Evolutionary conservation across 2,797 vertebrate species (phyloP).

Genomic region (Otolemur crassicaudatus): DNA sequence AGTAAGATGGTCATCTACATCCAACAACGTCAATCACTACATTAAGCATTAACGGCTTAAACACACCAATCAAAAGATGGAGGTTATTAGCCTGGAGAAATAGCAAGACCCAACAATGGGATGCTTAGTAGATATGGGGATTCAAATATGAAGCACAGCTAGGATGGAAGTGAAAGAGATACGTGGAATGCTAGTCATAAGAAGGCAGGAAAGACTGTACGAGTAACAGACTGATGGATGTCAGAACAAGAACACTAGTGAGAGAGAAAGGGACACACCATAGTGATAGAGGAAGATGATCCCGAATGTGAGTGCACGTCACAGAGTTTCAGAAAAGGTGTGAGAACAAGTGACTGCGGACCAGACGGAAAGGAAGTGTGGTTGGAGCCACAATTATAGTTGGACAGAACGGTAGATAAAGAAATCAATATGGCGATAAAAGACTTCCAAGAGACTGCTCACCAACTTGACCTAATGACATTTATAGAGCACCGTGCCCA

Average conservation of each 20-base stretch:
- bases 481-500: not conserved
- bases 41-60: not conserved
- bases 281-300: not conserved
- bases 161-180: not conserved
- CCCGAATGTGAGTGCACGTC: not conserved
- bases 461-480: not conserved
- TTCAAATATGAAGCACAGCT: not conserved
- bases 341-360: not conserved
- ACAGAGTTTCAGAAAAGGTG: not conserved
- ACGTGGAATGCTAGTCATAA: not conserved
- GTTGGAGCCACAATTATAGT: not conserved
- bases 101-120: not conserved
- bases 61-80: not conserved
- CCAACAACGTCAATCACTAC: not conserved
- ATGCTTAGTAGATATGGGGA: not conserved
- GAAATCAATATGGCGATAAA: not conserved
- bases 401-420: not conserved
- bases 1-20: no score
- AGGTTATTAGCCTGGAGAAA: not conserved
- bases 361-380: not conserved
- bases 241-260: not conserved
- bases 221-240: not conserved
- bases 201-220: accelerated
- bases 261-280: not conserved
- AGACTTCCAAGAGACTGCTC: not conserved